A percentile compares a stretch with the other conserved stretches of the same genome.
Conservation (phyloP, 2,113 vertebrate genomes). For the Oceanodroma tethys region DNA sequence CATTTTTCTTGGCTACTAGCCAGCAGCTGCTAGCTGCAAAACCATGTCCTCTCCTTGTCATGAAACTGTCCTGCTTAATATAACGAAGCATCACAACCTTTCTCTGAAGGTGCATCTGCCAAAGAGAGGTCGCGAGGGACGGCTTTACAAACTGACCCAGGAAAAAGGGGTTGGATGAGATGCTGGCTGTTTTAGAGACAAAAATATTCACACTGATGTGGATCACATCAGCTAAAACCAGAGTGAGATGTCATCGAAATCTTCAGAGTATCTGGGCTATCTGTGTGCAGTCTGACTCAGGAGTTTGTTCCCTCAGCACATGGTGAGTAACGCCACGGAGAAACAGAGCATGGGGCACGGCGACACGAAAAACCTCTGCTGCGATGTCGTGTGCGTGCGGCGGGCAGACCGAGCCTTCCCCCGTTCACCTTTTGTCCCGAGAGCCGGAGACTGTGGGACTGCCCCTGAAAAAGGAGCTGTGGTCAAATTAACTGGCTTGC, state of each 20-base stretch:
- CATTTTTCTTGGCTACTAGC: neutral
- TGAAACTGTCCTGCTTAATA: neutral
- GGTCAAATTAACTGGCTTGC: neutral
- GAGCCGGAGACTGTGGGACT: neutral
- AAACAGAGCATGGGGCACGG: neutral
- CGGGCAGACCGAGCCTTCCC: neutral
- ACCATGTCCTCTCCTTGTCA: neutral
- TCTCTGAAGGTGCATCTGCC: neutral
- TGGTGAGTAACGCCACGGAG: neutral
- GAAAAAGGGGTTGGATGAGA: neutral
- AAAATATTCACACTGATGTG: neutral
- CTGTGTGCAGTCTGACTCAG: neutral
- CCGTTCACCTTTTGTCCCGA: neutral
- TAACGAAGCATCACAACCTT: neutral
- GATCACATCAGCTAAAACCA: neutral
- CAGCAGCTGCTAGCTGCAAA: neutral
- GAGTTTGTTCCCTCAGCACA: neutral
- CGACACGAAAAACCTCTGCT: neutral
- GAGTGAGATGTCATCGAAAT: neutral
- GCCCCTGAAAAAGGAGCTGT: neutral
- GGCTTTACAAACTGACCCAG: neutral
- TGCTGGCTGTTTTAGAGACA: neutral
- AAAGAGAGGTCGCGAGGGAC: neutral
- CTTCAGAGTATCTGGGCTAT: neutral
- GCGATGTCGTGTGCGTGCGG: rapidly evolving